Percentiles rank a stretch among this genome's conserved stretches.
Conservation (phyloP, 2,113 vertebrate genomes). For the Myrmecophaga tridactyla region DNA sequence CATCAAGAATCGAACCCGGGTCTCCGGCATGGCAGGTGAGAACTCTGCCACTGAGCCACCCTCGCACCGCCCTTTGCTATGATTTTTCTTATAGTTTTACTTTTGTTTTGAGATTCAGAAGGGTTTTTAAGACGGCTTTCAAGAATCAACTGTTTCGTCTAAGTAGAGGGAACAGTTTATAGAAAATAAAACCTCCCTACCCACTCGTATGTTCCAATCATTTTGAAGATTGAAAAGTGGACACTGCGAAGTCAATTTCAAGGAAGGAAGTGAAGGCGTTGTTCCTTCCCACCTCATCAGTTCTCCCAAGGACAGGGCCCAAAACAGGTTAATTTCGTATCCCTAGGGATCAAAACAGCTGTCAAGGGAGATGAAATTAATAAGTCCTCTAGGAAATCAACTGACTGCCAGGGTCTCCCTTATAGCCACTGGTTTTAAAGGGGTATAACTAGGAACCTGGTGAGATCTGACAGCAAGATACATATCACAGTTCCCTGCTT, state of each 20-base stretch:
- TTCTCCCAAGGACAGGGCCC: neutral
- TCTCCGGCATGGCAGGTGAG: too few species aligned
- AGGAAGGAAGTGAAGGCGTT: neutral
- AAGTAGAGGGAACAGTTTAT: neutral
- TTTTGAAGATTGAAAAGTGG: neutral
- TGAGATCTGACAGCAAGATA: neutral
- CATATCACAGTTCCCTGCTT: neutral
- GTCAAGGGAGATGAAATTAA: neutral
- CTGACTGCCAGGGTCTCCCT: neutral
- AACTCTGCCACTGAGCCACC: too few species aligned
- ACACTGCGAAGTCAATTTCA: neutral
- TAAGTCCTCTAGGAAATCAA: neutral
- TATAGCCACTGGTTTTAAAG: neutral
- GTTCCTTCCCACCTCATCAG: rapidly evolving
- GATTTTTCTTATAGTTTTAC: too few species aligned
- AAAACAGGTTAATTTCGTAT: neutral
- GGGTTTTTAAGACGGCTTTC: neutral
- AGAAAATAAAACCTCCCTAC: neutral
- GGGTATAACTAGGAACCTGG: neutral
- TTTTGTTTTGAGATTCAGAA: neutral
- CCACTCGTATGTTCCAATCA: rapidly evolving
- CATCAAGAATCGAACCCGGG: too few species aligned
- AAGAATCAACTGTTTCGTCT: neutral
- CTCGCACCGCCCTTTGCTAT: too few species aligned
- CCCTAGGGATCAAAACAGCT: neutral